Evolutionary conservation across 1,140 invertebrate genomes (phyloP).

Genomic region (Doryteuthis pealeii): DNA sequence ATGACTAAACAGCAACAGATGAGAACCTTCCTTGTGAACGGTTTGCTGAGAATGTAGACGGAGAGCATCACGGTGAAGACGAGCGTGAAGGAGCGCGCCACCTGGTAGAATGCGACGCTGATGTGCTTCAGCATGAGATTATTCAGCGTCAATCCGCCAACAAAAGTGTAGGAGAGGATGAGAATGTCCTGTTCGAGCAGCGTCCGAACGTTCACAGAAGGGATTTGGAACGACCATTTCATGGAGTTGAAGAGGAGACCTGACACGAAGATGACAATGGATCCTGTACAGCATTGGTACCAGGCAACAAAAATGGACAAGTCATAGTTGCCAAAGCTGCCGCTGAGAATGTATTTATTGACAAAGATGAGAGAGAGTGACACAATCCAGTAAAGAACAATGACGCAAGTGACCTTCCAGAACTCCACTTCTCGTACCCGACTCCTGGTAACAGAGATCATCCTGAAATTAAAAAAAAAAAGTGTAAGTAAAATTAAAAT

Average conservation of each 20-base stretch:
- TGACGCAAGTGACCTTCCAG: slow-evolving; percentile 31
- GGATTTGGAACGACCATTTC: slow-evolving; percentile 20
- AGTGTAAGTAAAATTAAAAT: not conserved
- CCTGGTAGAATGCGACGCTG: slow-evolving; percentile 57
- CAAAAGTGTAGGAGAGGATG: slow-evolving; percentile 44
- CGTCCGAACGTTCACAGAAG: slow-evolving; percentile 27
- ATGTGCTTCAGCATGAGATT: slow-evolving; percentile 58
- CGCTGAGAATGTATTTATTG: slow-evolving; percentile 56
- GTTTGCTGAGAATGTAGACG: slow-evolving; percentile 39
- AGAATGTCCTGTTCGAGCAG: slow-evolving; percentile 45
- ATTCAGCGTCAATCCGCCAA: slow-evolving; percentile 52
- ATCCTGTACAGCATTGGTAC: slow-evolving; percentile 42
- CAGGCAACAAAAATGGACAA: slow-evolving; percentile 57
- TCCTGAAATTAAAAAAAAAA: not conserved
- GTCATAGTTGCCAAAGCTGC: slow-evolving; percentile 34
- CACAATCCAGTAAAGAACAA: slow-evolving; percentile 51
- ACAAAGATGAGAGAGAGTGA: slow-evolving; percentile 59
- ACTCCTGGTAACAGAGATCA: not conserved
- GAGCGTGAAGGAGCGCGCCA: slow-evolving; percentile 56
- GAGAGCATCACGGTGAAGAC: slow-evolving; percentile 57
- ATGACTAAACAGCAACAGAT: slow-evolving; percentile 51
- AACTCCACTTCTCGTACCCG: not conserved
- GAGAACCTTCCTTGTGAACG: slow-evolving; percentile 33
- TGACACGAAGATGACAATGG: slow-evolving; percentile 29
- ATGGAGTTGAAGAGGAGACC: slow-evolving; percentile 17